These are phyloP conservation scores for Timema podura DNA, from an alignment of 2,888 invertebrate species.

Conservation along the genomic window DNA sequence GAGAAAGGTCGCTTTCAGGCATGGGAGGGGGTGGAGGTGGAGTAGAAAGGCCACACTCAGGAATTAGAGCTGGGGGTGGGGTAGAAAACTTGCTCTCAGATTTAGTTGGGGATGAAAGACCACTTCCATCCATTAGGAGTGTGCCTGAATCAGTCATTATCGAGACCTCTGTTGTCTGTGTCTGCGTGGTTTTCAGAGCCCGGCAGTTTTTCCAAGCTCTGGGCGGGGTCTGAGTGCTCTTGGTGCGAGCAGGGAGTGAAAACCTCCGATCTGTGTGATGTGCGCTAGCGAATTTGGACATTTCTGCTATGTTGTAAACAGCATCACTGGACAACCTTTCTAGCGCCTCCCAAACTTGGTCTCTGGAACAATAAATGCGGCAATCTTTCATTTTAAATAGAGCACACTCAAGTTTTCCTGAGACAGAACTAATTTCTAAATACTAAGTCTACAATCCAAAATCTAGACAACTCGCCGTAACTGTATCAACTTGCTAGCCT, in stretches of 20 bases:
- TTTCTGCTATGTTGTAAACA: not conserved
- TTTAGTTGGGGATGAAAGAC: no score
- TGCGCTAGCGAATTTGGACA: no score
- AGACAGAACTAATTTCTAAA: no score
- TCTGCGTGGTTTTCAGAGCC: not conserved
- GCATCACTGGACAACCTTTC: conserved; percentile 3
- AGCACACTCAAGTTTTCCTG: no score
- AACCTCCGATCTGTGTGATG: conserved; percentile 11
- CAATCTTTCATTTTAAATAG: no score
- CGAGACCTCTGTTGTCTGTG: not conserved
- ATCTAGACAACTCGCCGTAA: no score
- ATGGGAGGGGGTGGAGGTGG: conserved; percentile 28
- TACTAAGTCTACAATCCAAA: no score
- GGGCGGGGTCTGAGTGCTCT: conserved; percentile 20
- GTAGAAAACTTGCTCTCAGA: no score
- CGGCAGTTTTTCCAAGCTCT: conserved; percentile 8
- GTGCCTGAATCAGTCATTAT: not conserved
- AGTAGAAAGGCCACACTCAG: not conserved
- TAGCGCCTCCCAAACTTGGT: not conserved
- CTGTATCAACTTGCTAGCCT: no score
- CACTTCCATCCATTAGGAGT: not conserved
- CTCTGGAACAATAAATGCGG: not conserved
- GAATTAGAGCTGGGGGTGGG: not conserved
- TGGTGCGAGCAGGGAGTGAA: conserved; percentile 4
- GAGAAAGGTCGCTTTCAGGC: conserved; percentile 17